Percentiles rank a stretch among this genome's conserved stretches.
These are phyloP conservation scores for Rhadinocentrus ornatus DNA, from an alignment of 2,797 vertebrate species.

Conservation along the genomic window DNA sequence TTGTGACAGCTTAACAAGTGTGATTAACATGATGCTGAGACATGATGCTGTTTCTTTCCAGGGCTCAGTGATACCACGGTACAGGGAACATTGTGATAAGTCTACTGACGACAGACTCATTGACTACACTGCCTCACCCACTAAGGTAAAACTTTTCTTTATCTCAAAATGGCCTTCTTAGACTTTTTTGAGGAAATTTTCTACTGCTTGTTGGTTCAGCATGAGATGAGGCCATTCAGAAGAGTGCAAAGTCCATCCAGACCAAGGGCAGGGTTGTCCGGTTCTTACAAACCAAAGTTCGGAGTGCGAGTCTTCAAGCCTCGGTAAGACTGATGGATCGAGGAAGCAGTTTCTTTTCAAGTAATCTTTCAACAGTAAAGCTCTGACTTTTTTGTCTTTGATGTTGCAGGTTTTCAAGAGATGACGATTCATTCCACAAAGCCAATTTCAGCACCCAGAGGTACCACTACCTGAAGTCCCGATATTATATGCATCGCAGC, in stretches of 20 bases:
- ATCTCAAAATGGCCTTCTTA: constrained; percentile 1
- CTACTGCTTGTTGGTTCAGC: constrained; percentile 47
- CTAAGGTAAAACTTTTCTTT: constrained; percentile 34
- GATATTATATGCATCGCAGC: constrained; percentile 14
- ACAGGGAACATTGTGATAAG: constrained; percentile 48
- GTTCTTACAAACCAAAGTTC: constrained; percentile 60
- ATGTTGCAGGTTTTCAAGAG: constrained; percentile 60
- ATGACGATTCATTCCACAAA: constrained; percentile 59
- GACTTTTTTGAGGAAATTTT: not conserved
- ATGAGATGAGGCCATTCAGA: constrained; percentile 65
- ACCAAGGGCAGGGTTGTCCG: constrained; percentile 45
- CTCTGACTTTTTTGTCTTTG: not conserved
- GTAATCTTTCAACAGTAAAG: not conserved
- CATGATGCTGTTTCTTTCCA: constrained; percentile 14
- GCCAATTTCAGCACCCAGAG: constrained; percentile 44
- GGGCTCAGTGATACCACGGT: constrained; percentile 32
- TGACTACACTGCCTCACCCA: constrained; percentile 1
- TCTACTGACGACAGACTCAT: constrained; percentile 29
- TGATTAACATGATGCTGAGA: not conserved
- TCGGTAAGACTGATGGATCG: constrained; percentile 50
- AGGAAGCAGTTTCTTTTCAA: not conserved
- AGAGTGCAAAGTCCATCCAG: constrained; percentile 70
- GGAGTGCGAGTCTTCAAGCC: constrained; percentile 50
- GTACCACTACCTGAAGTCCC: constrained; percentile 32
- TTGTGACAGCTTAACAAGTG: not conserved